Conservation (phyloP, 2,888 invertebrate species). For the Cataglyphis rosenhaueri region DNA sequence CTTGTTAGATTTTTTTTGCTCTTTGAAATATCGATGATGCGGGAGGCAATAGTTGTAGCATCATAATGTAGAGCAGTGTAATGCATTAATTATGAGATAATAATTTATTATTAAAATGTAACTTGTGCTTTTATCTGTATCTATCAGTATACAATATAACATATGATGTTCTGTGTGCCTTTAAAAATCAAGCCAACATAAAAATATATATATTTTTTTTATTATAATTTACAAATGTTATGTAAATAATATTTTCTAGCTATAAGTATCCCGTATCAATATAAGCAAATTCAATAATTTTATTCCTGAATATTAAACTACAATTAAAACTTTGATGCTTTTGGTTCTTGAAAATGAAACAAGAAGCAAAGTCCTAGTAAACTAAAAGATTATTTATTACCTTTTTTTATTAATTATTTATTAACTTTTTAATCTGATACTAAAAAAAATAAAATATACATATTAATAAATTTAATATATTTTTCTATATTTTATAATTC, state of each 20-base stretch:
- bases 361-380: neutral
- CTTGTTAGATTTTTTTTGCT: neutral
- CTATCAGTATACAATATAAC: slow-evolving; percentile 18
- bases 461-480: neutral
- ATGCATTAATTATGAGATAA: slow-evolving; percentile 33
- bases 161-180: neutral
- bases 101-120: slow-evolving; percentile 22
- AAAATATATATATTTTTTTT: slow-evolving; percentile 3
- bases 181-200: slow-evolving; percentile 25
- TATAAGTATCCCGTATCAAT: neutral
- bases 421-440: neutral
- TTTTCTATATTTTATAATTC: neutral
- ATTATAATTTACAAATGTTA: neutral
- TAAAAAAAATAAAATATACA: neutral
- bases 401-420: neutral
- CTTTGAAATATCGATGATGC: slow-evolving; percentile 16
- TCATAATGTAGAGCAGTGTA: slow-evolving; percentile 1
- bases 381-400: neutral
- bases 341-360: neutral
- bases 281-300: neutral
- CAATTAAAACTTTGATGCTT: neutral
- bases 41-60: slow-evolving; percentile 13
- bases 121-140: neutral
- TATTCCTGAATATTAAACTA: neutral
- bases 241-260: neutral